Evolutionary conservation across 2,888 invertebrate species (phyloP), one percentile per base, ranked within the genome.

Genomic region (Coleophora flavipennella): DNA sequence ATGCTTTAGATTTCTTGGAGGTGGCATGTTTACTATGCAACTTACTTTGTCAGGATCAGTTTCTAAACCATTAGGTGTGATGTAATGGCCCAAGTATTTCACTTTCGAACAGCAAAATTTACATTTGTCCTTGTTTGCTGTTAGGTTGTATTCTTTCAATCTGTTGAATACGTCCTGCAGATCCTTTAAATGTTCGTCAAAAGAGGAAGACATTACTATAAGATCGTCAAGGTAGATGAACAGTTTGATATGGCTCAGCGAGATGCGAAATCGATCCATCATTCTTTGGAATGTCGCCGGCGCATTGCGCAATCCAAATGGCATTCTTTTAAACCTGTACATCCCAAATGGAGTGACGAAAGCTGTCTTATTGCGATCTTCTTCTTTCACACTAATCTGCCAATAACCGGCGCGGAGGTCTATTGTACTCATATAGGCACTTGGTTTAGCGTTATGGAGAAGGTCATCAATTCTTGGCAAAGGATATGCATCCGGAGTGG

Each of bases 271-370:
- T 13, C 56, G 40, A 41, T 67, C 61, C 1, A 65, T 63, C 7
- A 64, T 8, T 1, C 58, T 11, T 33, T 62, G 56, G 31, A 67
- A 66, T 0, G 60, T 64, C 0, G 60, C 53, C 0, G 62, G 60
- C 0, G 64, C 63, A 31, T 63, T 62, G 1, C 54, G 42, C 0
- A 65, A 35, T 1, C 64, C 63, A 33, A 65, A 66, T 0, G 62
- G 59, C 62, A 67, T 65, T 27, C 62, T 31, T 1, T 45, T 45
- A 36, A 63, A 67, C 10, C 39, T 37, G 39, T 50, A 61, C 1
- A 54, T 46, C 1, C 60, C 59, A 37, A 59, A 57, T 6, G 57
- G 55, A 0, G 61, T 56, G 3, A 61, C 51, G 33, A 65, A 67
- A 0, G 55, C 55, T 0, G 64, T 66, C 36, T 63, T 64, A 1